These are phyloP conservation scores for Brachyalestes nurse DNA, from an alignment of 2,797 vertebrate genomes.

Conservation along the genomic window DNA sequence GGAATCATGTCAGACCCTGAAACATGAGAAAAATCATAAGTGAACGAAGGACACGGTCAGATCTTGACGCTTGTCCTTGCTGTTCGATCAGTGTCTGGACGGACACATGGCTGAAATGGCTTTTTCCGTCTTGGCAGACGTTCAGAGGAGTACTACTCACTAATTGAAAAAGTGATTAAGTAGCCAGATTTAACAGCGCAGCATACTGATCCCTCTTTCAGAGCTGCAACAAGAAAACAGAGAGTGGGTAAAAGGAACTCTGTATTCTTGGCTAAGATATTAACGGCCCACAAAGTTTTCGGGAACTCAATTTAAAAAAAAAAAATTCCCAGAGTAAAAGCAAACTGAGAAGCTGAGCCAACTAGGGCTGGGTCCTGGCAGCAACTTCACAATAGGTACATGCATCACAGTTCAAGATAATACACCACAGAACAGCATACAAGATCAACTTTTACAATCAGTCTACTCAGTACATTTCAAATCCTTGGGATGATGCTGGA, in stretches of 20 bases:
- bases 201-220: constrained; percentile 52
- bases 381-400: neutral
- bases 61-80: constrained; percentile 39
- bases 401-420: neutral
- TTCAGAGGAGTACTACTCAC: constrained; percentile 61
- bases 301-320: no score
- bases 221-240: constrained; percentile 38
- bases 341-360: neutral
- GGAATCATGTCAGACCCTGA: neutral
- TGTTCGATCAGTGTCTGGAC: constrained; percentile 40
- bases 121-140: constrained; percentile 53
- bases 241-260: constrained; percentile 18
- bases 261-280: constrained; percentile 47
- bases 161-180: constrained; percentile 65
- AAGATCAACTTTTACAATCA: neutral
- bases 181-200: constrained; percentile 48
- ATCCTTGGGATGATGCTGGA: neutral
- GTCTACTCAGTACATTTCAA: neutral
- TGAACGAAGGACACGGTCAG: neutral
- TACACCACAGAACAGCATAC: neutral
- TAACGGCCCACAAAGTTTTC: constrained; percentile 21
- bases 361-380: neutral
- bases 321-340: constrained; percentile 8
- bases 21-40: neutral
- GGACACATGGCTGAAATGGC: constrained; percentile 51